phyloP scores from a whole-genome alignment of 2,797 vertebrate species.

The Melanotaenia maccullochi region DNA sequence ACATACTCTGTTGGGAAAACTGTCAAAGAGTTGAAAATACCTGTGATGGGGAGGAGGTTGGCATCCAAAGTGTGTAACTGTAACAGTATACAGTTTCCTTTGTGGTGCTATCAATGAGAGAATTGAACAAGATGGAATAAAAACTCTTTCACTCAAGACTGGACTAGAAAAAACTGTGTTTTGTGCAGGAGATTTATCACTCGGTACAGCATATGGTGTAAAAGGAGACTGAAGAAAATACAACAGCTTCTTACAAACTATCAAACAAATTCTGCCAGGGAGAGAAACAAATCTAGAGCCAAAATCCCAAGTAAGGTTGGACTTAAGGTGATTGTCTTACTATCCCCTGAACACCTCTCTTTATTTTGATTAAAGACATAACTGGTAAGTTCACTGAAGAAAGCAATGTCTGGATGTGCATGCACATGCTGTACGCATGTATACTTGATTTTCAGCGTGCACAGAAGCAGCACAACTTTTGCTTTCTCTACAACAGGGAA shows the following conservation, averaged over 20 bases:
- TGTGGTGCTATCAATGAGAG: slow-evolving; percentile 2
- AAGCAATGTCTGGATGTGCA: slow-evolving; percentile 22
- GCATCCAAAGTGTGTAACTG: background rate
- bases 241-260: slow-evolving; percentile 32
- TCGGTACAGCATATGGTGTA: slow-evolving; percentile 10
- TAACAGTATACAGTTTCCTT: background rate
- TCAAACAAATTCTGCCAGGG: slow-evolving; percentile 48
- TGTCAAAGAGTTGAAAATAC: slow-evolving; percentile 45
- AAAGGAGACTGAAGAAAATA: slow-evolving; percentile 45
- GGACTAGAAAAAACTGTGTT: slow-evolving; percentile 24
- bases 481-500: slow-evolving; percentile 36
- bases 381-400: slow-evolving; percentile 44
- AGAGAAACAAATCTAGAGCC: slow-evolving; percentile 30
- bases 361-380: slow-evolving; percentile 63
- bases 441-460: slow-evolving; percentile 26
- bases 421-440: slow-evolving; percentile 15
- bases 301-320: slow-evolving; percentile 57
- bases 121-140: slow-evolving; percentile 20
- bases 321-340: slow-evolving; percentile 51
- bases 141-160: slow-evolving; percentile 27
- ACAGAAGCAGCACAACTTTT: slow-evolving; percentile 18
- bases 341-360: slow-evolving; percentile 47
- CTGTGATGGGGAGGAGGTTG: slow-evolving; percentile 2
- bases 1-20: slow-evolving; percentile 20
- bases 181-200: slow-evolving; percentile 24